Conservation (phyloP, 2,888 invertebrate genomes). For the Mesorhabditis belari region DNA sequence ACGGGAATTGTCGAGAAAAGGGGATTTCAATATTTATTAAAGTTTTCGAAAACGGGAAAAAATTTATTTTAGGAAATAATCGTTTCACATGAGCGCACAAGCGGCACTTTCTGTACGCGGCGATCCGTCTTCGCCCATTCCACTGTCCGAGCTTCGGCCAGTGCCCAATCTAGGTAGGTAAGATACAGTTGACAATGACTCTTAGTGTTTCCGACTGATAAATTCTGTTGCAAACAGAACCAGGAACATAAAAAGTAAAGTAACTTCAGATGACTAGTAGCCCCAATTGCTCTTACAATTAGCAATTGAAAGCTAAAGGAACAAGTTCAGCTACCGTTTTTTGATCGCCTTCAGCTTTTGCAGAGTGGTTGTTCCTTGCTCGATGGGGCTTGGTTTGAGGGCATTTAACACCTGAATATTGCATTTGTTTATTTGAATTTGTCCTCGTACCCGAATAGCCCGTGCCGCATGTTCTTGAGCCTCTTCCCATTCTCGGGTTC, state of each 20-base stretch:
- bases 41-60: no score
- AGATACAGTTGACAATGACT: no score
- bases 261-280: no score
- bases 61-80: no score
- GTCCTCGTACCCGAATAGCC: constrained; percentile 25
- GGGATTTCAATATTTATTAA: no score
- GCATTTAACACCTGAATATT: background rate
- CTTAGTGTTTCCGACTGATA: no score
- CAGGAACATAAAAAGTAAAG: no score
- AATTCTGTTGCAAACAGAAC: no score
- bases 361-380: background rate
- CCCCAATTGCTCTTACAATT: no score
- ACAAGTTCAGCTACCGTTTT: background rate
- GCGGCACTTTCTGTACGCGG: background rate
- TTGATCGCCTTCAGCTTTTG: background rate
- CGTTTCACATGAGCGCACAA: background rate
- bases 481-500: constrained; percentile 25
- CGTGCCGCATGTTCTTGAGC: constrained; percentile 19
- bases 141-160: background rate
- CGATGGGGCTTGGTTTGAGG: background rate
- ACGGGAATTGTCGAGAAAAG: no score
- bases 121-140: background rate
- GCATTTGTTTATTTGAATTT: no score
- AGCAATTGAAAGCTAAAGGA: no score
- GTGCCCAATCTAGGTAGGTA: background rate